Percentiles rank a stretch among this genome's conserved stretches.
These are phyloP conservation scores for Thalassaphorura encarpata DNA, from an alignment of 1,140 invertebrate genomes.

Conservation along the genomic window DNA sequence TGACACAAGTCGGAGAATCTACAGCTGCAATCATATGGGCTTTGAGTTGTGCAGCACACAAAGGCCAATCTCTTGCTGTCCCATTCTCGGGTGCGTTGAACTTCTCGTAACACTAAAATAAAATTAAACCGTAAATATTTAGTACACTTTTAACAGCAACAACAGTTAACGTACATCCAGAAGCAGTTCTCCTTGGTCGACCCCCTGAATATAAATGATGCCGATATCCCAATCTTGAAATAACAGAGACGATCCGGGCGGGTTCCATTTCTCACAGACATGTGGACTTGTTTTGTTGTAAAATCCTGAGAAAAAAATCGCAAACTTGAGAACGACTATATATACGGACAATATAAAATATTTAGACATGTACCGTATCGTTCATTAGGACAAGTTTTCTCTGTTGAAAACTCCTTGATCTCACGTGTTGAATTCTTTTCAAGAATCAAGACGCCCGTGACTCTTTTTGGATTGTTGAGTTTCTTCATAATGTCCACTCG, in stretches of 20 bases:
- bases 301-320: too few species aligned
- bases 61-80: constrained; percentile 52
- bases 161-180: too few species aligned
- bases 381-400: constrained; percentile 73
- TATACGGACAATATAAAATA: too few species aligned
- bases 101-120: constrained; percentile 46
- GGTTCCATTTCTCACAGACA: too few species aligned
- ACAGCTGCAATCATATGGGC: constrained; percentile 81
- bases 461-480: constrained; percentile 41
- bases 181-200: too few species aligned
- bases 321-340: too few species aligned
- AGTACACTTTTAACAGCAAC: too few species aligned
- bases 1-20: constrained; percentile 69
- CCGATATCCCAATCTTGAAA: too few species aligned
- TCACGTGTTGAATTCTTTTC: constrained; percentile 34
- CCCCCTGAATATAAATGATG: too few species aligned
- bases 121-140: too few species aligned
- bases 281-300: too few species aligned
- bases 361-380: constrained; percentile 46
- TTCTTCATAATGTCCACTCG: constrained; percentile 41
- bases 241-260: too few species aligned
- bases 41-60: constrained; percentile 76
- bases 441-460: constrained; percentile 51
- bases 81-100: constrained; percentile 50
- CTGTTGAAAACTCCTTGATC: constrained; percentile 51